These are phyloP conservation scores for Epinotia nisella DNA, from an alignment of 2,888 invertebrate genomes.

Conservation along the genomic window DNA sequence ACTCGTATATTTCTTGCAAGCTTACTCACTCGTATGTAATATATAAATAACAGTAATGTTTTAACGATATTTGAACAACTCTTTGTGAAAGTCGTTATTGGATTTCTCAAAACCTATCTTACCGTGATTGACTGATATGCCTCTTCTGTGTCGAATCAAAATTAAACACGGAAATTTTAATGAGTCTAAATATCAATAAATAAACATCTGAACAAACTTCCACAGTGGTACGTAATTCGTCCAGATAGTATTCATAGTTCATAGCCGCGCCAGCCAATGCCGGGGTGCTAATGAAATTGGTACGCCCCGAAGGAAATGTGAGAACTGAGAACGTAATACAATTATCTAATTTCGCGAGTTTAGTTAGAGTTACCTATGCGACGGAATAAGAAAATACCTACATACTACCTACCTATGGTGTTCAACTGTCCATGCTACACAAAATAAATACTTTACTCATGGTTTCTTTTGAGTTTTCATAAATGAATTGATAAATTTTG, in stretches of 20 bases:
- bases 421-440: not conserved
- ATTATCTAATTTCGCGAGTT: not conserved
- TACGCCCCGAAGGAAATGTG: not conserved
- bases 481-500: not conserved
- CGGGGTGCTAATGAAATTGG: not conserved
- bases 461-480: not conserved
- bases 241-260: not conserved
- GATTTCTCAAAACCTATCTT: not conserved
- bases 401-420: not conserved
- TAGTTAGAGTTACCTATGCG: no score
- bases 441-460: not conserved
- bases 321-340: not conserved
- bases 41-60: constrained; percentile 18
- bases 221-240: not conserved
- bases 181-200: not conserved
- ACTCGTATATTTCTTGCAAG: constrained; percentile 20
- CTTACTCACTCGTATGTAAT: constrained; percentile 21
- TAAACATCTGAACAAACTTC: not conserved
- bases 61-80: not conserved
- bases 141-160: not conserved
- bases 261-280: not conserved
- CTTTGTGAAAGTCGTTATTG: not conserved
- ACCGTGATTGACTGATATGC: not conserved
- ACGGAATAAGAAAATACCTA: not conserved
- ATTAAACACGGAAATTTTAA: not conserved